A percentile compares a stretch with the other conserved stretches of the same genome.
Evolutionary conservation across 2,888 invertebrate genomes (phyloP).

Genomic region (Eledona agricola): DNA sequence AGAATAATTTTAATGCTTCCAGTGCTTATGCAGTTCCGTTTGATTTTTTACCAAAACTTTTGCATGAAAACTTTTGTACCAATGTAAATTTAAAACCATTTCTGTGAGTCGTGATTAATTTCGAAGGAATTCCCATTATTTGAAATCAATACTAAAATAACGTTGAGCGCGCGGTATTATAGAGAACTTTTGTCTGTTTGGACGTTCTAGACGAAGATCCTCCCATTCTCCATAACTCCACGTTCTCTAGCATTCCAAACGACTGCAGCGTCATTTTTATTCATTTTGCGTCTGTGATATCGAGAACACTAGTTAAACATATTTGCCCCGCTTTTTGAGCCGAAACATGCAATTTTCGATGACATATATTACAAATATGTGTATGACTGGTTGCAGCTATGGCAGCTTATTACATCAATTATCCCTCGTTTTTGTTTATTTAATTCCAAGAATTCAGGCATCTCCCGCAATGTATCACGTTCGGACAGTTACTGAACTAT

Average conservation of each 20-base stretch:
- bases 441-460: too few species aligned
- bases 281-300: constrained; percentile 2
- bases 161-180: constrained; percentile 7
- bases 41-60: too few species aligned
- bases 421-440: too few species aligned
- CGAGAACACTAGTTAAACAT: constrained; percentile 1
- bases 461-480: constrained; percentile 17
- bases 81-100: too few species aligned
- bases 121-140: constrained; percentile 5
- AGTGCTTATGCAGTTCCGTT: too few species aligned
- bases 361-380: too few species aligned
- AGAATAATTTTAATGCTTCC: too few species aligned
- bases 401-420: too few species aligned
- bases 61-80: too few species aligned
- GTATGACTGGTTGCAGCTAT: too few species aligned
- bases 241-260: neutral
- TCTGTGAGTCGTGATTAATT: constrained; percentile 8
- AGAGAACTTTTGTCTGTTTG: constrained; percentile 1
- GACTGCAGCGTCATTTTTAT: neutral
- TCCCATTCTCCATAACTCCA: constrained; percentile 3
- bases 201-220: neutral
- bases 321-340: neutral
- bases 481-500: constrained; percentile 22
- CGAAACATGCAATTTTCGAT: too few species aligned
- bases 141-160: constrained; percentile 17